Evolutionary conservation across 2,113 vertebrate genomes (phyloP), one percentile per base, ranked within the genome.

Genomic region (Opisthocomus hoazin): DNA sequence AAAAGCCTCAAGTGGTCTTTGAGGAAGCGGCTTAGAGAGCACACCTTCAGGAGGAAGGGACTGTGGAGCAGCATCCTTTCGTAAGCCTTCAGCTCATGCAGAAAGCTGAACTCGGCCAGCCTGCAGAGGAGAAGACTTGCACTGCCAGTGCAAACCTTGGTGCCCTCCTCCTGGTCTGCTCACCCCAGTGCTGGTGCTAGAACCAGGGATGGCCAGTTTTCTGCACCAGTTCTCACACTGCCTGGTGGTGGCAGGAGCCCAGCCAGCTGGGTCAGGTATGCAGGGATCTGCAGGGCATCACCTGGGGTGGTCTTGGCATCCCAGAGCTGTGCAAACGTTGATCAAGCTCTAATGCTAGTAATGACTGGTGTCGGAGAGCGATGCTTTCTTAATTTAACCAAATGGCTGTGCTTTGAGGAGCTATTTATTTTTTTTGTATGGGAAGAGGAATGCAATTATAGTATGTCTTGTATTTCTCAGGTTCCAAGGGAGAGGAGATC

Each of bases 401-500:
- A 48, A 50, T 64, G 11, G 4, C 50, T 85, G 29, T n/a, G 51
- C 58, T 75, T 78, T 68, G 69, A 76, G 71, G 45, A 57, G 30
- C 14, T 54, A 3, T 11, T 34, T 78, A 34, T 77, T 56, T 58
- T 68, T 50, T 68, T 45, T 37, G 7, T 45, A 34, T 29, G 19
- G 17, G 43, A 74, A 20, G n/a, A 80, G 53, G 58, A 74, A 54
- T 24, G 48, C n/a, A 54, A 66, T 63, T 94, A 5, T 5, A 94
- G 9, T 29, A 51, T 36, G 37, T 84, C 41, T 75, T 84, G n/a
- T 43, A 37, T 91, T 94, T 93, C 82, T 61, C 97, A 99, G 99
- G 99, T 99, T 97, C 99, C 99, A 76, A 98, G 99, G 91, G 99
- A 99, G 48, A 99, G 99, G 94, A 98, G 99, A 96, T 98, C 98